phyloP scores from a whole-genome alignment of 2,113 vertebrate genomes.

The Cisticola juncidis region DNA sequence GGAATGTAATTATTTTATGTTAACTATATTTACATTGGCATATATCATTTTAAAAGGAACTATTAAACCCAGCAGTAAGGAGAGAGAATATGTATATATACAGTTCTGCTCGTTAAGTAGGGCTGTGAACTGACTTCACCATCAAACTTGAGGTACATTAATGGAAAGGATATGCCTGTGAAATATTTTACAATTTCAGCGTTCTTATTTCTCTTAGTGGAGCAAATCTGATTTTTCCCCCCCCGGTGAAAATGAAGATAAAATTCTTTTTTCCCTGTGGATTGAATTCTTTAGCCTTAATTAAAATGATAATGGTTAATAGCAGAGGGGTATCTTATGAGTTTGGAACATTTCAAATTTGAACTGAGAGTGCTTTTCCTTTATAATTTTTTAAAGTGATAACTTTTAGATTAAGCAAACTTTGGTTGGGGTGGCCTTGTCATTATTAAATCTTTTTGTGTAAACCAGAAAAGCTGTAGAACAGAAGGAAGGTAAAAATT shows the following conservation, averaged over 20 bases:
- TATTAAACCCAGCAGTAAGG: not conserved
- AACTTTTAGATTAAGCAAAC: not conserved
- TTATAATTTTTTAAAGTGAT: not conserved
- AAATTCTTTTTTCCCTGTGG: not conserved
- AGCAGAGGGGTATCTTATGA: not conserved
- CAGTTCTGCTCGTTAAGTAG: not conserved
- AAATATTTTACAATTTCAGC: not conserved
- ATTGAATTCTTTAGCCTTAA: not conserved
- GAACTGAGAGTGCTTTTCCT: fast-evolving
- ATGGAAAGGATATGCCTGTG: not conserved
- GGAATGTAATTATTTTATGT: constrained; percentile 4
- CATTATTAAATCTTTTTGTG: not conserved
- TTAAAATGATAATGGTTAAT: not conserved
- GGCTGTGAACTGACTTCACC: not conserved
- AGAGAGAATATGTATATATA: not conserved
- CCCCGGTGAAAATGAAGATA: not conserved
- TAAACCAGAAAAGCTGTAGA: not conserved
- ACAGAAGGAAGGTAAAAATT: not conserved
- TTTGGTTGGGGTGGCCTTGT: not conserved
- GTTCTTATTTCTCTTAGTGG: not conserved
- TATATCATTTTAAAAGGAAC: not conserved
- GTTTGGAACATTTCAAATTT: not conserved
- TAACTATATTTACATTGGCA: constrained; percentile 2
- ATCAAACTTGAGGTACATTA: not conserved
- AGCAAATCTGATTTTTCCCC: not conserved